These are phyloP conservation scores for Unio pictorum DNA, from an alignment of 2,888 invertebrate genomes.

Conservation along the genomic window DNA sequence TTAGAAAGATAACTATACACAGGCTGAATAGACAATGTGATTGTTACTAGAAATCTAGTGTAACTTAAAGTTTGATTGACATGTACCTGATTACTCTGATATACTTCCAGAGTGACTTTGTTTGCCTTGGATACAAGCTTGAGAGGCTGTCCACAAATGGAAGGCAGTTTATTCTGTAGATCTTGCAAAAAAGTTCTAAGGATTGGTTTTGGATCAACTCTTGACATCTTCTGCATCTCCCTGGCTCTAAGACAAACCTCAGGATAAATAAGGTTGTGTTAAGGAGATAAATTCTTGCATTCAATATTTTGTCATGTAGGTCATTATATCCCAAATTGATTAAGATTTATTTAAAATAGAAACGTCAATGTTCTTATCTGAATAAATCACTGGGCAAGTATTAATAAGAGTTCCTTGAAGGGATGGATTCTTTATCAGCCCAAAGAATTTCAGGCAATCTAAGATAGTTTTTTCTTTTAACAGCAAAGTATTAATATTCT, in stretches of 20 bases:
- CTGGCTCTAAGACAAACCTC: conserved; percentile 55
- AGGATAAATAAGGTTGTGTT: conserved; percentile 48
- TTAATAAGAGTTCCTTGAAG: not conserved
- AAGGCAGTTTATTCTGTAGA: conserved; percentile 52
- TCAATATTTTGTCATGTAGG: not conserved
- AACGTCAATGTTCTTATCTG: not conserved
- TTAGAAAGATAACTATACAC: no score
- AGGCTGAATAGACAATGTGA: not conserved
- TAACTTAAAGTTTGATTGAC: not conserved
- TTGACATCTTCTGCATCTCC: conserved; percentile 46
- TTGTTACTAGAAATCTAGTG: not conserved
- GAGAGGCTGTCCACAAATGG: conserved; percentile 58
- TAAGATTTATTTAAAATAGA: not conserved
- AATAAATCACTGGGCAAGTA: not conserved
- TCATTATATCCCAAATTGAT: no score
- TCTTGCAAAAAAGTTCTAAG: conserved; percentile 58
- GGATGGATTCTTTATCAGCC: no score
- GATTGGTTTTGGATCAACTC: conserved; percentile 60
- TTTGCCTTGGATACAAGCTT: conserved; percentile 51
- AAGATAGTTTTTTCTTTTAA: no score
- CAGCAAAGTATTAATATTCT: no score
- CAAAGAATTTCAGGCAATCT: no score
- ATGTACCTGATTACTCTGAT: conserved; percentile 20
- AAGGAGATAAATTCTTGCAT: conserved; percentile 12
- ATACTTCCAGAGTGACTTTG: conserved; percentile 33